Evolutionary conservation across 2,113 vertebrate species (phyloP), one percentile per base, ranked within the genome.

Genomic region (Pituophis catenifer): DNA sequence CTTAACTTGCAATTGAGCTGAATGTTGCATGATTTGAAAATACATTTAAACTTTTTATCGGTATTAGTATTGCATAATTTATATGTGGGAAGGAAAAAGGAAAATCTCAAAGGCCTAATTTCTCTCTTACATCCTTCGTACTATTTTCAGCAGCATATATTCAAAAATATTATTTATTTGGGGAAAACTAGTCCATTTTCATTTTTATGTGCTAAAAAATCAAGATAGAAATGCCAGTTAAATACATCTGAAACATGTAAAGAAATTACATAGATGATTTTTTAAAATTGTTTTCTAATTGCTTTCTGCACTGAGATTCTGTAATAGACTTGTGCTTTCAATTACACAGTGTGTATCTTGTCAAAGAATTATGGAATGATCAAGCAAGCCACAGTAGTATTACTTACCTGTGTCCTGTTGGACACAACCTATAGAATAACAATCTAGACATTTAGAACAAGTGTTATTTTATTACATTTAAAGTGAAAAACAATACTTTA

Each of bases 221-320:
- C 97, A 97, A 97, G 97, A 98, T 97, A 97, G 98, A 97, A 97
- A 97, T 97, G 97, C 97, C 97, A 96, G 97, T 97, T 98, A 97
- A 98, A 97, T 97, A 96, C 97, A 97, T 98, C 97, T 96, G 98
- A 97, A 97, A 96, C 97, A 97, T 97, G 96, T 92, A 38, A 65
- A 98, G 97, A 96, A 97, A 97, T 97, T 97, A 96, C 97, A 97
- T 98, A 97, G 95, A 97, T 97, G 96, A 97, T 97, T 96, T 44
- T 75, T 81, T 21, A 0, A 38, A 97, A 97, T 97, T 97, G 97
- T 98, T 98, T 98, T 98, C 97, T 98, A 98, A 97, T 96, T 97
- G 97, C 97, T 98, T 97, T 98, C 97, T 98, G 97, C 97, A 97
- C 96, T 93, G 96, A 97, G 95, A 97, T 95, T 97, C 96, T 95